Evolutionary conservation across 53 echinoderm and acorn worm species (phyloP).

Genomic region (Glandiceps talaboti): DNA sequence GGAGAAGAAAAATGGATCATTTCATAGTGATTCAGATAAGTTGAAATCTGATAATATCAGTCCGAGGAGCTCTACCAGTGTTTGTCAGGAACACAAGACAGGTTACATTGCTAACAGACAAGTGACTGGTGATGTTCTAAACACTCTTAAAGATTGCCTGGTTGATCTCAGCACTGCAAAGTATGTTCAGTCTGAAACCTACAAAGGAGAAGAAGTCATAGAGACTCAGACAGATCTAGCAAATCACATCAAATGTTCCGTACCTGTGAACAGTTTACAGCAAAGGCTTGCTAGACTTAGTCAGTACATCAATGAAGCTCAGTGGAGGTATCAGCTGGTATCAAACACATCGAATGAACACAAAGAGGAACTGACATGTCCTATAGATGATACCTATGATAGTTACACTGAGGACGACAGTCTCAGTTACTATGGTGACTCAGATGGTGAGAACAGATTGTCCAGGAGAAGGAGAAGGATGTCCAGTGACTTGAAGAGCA

Average conservation of each 20-base stretch:
- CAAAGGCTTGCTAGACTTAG: slow-evolving; percentile 66
- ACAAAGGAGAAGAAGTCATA: background rate
- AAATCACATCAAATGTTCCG: slow-evolving; percentile 50
- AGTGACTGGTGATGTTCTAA: slow-evolving; percentile 41
- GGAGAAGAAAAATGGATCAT: background rate
- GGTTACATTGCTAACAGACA: slow-evolving; percentile 48
- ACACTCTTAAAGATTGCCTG: slow-evolving; percentile 62
- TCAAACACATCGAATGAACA: slow-evolving; percentile 29
- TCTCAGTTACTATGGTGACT: background rate
- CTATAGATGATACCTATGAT: background rate
- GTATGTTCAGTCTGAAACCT: slow-evolving; percentile 7
- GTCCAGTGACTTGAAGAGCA: background rate
- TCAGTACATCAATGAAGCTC: slow-evolving; percentile 64
- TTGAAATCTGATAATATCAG: background rate
- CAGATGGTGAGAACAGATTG: background rate
- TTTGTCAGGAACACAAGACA: slow-evolving; percentile 17
- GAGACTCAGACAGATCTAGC: slow-evolving; percentile 7
- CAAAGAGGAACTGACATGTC: background rate
- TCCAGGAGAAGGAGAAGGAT: background rate
- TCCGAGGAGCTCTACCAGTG: background rate
- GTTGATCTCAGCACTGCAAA: slow-evolving; percentile 32
- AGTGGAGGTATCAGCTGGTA: slow-evolving; percentile 89
- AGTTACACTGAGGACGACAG: background rate
- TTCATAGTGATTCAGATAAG: background rate
- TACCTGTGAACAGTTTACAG: slow-evolving; percentile 41